phyloP scores from a whole-genome alignment of 2,888 invertebrate genomes.

The Phragmatobia fuliginosa region DNA sequence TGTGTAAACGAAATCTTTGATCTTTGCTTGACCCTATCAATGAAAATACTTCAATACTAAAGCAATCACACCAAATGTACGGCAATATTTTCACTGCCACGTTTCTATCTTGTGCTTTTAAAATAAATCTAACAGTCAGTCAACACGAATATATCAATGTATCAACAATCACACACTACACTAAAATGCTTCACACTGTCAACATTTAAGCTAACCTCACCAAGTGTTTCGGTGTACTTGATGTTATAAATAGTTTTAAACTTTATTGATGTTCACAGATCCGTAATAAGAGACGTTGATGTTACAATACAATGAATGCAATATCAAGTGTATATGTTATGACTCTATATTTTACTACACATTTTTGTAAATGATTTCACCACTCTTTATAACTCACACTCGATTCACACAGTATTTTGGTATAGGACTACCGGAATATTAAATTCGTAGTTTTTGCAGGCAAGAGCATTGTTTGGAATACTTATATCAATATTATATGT shows the following conservation, averaged over 20 bases:
- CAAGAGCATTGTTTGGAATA: conserved; percentile 62
- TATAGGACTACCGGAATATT: conserved; percentile 56
- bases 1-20: conserved; percentile 2
- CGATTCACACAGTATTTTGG: conserved; percentile 65
- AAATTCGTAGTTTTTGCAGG: conserved; percentile 65
- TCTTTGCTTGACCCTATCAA: conserved; percentile 32
- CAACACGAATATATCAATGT: conserved; percentile 74
- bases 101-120: conserved; percentile 25
- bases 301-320: conserved; percentile 60
- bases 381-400: conserved; percentile 63
- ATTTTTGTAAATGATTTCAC: conserved; percentile 58
- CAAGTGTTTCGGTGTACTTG: conserved; percentile 65
- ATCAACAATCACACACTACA: conserved; percentile 75
- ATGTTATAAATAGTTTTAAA: conserved; percentile 56
- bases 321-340: conserved; percentile 46
- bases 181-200: conserved; percentile 71
- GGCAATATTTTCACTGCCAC: conserved; percentile 57
- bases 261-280: conserved; percentile 59
- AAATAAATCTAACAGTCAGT: conserved; percentile 68
- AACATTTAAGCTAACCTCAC: conserved; percentile 59
- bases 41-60: conserved; percentile 52
- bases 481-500: conserved; percentile 56
- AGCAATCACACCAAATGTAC: conserved; percentile 25
- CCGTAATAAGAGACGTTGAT: conserved; percentile 53
- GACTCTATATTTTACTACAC: conserved; percentile 50